phyloP scores from a whole-genome alignment of 2,797 vertebrate genomes.

The Austrolebias charrua region DNA sequence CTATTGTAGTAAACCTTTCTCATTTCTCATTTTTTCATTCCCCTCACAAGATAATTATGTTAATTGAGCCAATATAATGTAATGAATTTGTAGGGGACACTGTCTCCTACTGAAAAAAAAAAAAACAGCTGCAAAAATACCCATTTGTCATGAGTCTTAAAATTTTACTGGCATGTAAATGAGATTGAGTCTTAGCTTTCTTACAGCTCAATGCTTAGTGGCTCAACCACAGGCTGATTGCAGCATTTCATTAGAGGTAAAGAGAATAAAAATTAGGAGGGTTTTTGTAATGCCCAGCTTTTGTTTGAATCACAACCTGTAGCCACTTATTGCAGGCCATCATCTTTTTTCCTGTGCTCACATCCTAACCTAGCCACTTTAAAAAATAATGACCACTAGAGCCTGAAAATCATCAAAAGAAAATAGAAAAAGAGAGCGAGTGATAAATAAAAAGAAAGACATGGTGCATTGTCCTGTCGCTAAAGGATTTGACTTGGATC shows the following conservation, averaged over 20 bases:
- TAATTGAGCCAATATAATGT: background rate
- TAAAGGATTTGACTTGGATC: too few species aligned
- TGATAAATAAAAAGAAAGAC: too few species aligned
- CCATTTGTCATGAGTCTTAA: background rate
- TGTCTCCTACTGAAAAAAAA: background rate
- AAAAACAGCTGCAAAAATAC: background rate
- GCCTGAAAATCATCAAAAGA: background rate
- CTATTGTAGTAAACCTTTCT: background rate
- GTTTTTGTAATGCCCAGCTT: too few species aligned
- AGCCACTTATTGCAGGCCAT: background rate
- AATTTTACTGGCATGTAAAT: conserved; percentile 1
- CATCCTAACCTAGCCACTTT: background rate
- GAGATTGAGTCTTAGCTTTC: background rate
- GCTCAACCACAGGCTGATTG: background rate
- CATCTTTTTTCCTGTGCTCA: background rate
- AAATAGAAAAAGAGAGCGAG: too few species aligned
- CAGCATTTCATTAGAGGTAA: conserved; percentile 1
- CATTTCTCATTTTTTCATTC: background rate
- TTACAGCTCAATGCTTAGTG: background rate
- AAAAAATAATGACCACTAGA: background rate
- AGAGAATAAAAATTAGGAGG: background rate
- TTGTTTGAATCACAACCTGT: background rate
- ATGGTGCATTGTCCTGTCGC: too few species aligned
- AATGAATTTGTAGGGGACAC: background rate
- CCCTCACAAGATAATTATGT: background rate